Conservation (phyloP, 2,797 vertebrate genomes). For the Cyclura pinguis region DNA sequence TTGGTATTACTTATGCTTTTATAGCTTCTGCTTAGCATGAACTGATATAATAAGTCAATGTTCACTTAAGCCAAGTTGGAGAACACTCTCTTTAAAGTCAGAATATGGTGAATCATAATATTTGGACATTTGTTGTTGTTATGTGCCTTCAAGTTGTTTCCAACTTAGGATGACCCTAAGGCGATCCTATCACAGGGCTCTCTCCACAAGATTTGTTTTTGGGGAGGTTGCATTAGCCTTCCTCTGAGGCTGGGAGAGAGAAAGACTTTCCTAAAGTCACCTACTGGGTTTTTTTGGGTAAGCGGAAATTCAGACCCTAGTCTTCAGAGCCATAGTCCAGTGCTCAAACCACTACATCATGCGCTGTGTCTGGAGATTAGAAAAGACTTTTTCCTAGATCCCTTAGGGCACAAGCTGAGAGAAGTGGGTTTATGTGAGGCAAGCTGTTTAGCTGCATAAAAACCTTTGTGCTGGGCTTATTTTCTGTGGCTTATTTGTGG, state of each 20-base stretch:
- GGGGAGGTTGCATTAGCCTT: too few relatives aligned
- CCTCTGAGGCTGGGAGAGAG: too few relatives aligned
- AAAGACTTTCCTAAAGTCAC: too few relatives aligned
- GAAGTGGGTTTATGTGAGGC: not conserved
- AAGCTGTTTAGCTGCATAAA: not conserved
- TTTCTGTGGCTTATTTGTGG: not conserved
- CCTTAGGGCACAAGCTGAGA: not conserved
- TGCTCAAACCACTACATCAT: too few relatives aligned
- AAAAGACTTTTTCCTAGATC: not conserved
- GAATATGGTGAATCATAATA: not conserved
- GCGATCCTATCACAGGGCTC: too few relatives aligned
- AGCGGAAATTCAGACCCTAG: too few relatives aligned
- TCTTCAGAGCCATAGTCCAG: too few relatives aligned
- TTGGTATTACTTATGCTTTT: not conserved
- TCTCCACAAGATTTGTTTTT: too few relatives aligned
- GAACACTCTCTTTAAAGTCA: not conserved
- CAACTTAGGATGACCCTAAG: too few relatives aligned
- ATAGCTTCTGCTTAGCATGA: accelerated
- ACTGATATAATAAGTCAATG: not conserved
- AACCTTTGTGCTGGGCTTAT: not conserved
- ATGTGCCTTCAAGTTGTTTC: too few relatives aligned
- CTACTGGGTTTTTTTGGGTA: too few relatives aligned
- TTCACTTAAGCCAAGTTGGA: not conserved
- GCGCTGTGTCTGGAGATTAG: not conserved
- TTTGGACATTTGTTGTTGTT: not conserved